phyloP scores from a whole-genome alignment of 2,888 invertebrate species.

The Calephelis perditalis region DNA sequence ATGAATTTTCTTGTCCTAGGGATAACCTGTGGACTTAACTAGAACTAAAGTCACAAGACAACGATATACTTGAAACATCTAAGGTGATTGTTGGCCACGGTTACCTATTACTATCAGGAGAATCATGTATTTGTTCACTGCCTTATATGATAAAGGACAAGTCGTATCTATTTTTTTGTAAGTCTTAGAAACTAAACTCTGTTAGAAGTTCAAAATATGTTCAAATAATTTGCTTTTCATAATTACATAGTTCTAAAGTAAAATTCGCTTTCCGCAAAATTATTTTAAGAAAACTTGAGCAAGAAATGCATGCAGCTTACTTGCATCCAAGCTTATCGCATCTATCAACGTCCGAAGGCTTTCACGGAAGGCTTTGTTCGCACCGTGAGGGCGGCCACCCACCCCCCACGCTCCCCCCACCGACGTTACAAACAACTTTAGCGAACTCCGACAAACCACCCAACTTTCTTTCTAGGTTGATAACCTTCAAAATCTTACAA shows the following conservation, averaged over 20 bases:
- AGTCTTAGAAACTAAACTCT: too few species aligned
- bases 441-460: slow-evolving; percentile 53
- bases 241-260: slow-evolving; percentile 18
- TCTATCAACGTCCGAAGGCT: slow-evolving; percentile 72
- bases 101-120: too few species aligned
- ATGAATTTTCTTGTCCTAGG: too few species aligned
- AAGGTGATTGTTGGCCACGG: too few species aligned
- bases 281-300: slow-evolving; percentile 55
- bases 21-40: too few species aligned
- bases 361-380: slow-evolving; percentile 73
- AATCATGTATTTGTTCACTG: too few species aligned
- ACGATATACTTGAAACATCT: too few species aligned
- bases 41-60: too few species aligned
- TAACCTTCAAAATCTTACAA: slow-evolving; percentile 41
- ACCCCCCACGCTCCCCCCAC: slow-evolving; percentile 34
- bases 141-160: too few species aligned
- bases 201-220: too few species aligned
- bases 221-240: slow-evolving; percentile 9
- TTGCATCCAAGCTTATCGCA: slow-evolving; percentile 77
- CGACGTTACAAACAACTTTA: slow-evolving; percentile 63
- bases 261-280: slow-evolving; percentile 38
- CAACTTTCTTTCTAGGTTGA: slow-evolving; percentile 46
- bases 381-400: slow-evolving; percentile 42
- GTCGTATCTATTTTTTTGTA: too few species aligned
- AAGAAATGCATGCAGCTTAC: slow-evolving; percentile 76